Evolutionary conservation across 2,113 vertebrate genomes (phyloP).

Genomic region (Gobius niger): DNA sequence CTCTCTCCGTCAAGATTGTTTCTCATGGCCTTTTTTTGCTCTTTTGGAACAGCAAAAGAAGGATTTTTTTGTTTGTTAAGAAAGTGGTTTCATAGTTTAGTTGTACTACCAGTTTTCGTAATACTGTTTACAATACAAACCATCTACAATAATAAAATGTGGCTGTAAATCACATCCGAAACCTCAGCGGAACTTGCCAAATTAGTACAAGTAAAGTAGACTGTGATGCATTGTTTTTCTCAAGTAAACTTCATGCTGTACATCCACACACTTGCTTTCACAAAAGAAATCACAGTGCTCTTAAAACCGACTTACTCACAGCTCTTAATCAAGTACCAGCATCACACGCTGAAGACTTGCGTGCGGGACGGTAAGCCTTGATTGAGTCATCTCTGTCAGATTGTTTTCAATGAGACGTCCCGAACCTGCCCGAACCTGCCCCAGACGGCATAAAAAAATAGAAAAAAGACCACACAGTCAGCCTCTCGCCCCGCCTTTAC

Average conservation of each 20-base stretch:
- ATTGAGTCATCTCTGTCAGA: constrained; percentile 62
- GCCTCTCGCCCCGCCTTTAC: constrained; percentile 11
- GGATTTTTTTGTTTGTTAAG: not conserved
- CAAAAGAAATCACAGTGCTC: too few relatives aligned
- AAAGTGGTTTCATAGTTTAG: not conserved
- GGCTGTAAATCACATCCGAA: too few relatives aligned
- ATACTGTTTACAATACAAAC: not conserved
- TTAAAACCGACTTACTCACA: too few relatives aligned
- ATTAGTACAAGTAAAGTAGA: too few relatives aligned
- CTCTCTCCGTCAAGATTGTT: constrained; percentile 7
- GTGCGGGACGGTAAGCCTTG: constrained; percentile 58
- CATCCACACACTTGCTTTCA: too few relatives aligned
- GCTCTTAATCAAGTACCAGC: not conserved
- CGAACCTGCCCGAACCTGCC: constrained; percentile 65
- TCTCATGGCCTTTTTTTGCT: constrained; percentile 30
- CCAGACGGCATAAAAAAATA: constrained; percentile 9
- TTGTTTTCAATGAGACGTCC: constrained; percentile 46
- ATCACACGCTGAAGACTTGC: constrained; percentile 58
- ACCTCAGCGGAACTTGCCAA: too few relatives aligned
- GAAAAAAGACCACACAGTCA: constrained; percentile 58
- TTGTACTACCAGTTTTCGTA: not conserved
- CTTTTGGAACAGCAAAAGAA: not conserved
- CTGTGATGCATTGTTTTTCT: too few relatives aligned
- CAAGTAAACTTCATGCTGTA: too few relatives aligned
- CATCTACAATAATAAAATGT: too few relatives aligned